Percentiles rank a stretch among this genome's conserved stretches.
Evolutionary conservation across 2,888 invertebrate species (phyloP).

Genomic region (Patella pellucida): DNA sequence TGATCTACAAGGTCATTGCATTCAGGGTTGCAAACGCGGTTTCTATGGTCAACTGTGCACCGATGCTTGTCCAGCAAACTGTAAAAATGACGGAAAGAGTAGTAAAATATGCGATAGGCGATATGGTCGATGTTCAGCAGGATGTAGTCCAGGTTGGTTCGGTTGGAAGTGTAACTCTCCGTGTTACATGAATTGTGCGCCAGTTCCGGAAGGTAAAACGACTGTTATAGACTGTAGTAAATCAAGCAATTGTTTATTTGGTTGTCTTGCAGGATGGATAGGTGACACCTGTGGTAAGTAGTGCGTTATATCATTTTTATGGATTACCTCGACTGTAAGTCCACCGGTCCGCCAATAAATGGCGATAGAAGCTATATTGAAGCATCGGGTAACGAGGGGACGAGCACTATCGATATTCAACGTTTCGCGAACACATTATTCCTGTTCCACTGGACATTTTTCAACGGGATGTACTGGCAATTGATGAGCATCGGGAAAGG

Average conservation of each 20-base stretch:
- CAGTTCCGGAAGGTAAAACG: neutral
- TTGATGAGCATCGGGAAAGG: no score
- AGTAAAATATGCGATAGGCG: neutral
- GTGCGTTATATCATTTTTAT: no score
- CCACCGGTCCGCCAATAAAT: no score
- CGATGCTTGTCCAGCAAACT: neutral
- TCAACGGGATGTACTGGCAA: no score
- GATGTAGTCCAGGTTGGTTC: neutral
- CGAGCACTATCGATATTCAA: no score
- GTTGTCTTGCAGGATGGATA: neutral
- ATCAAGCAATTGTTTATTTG: neutral
- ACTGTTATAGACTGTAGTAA: neutral
- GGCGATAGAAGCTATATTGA: no score
- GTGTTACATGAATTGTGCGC: neutral
- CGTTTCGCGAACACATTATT: no score
- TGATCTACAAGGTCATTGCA: neutral
- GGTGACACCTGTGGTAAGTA: neutral
- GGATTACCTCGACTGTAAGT: no score
- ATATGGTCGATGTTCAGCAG: neutral
- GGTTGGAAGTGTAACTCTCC: neutral
- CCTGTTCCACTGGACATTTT: no score
- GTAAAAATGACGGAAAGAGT: neutral
- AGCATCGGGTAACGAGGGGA: no score
- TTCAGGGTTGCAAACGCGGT: neutral
- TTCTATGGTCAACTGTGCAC: constrained; percentile 1